These are phyloP conservation scores for Ahaetulla prasina DNA, from an alignment of 2,113 vertebrate genomes.

Conservation along the genomic window DNA sequence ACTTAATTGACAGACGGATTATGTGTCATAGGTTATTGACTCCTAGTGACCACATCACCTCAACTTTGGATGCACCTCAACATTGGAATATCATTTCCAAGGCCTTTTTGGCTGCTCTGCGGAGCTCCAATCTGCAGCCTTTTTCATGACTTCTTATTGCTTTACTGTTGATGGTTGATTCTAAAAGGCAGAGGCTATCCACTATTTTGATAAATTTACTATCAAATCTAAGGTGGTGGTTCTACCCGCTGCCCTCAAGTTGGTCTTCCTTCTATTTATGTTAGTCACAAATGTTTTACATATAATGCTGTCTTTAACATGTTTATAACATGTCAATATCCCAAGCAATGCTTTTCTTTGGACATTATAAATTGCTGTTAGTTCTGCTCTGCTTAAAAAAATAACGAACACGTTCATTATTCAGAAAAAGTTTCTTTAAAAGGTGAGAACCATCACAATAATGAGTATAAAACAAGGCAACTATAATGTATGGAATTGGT, in stretches of 20 bases:
- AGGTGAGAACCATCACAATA: not conserved
- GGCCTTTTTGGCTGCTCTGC: not conserved
- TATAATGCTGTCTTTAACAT: not conserved
- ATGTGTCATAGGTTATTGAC: not conserved
- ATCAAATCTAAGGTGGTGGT: not conserved
- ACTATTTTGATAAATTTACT: not conserved
- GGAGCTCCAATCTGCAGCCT: not conserved
- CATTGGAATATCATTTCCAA: not conserved
- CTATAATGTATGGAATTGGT: not conserved
- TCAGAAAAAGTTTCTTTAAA: not conserved
- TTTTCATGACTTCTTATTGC: not conserved
- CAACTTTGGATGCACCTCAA: not conserved
- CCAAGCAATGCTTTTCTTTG: not conserved
- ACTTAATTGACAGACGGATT: not conserved
- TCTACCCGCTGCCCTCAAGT: not conserved
- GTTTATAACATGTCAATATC: not conserved
- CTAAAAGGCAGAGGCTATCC: not conserved
- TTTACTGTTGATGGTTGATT: not conserved
- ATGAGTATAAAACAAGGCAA: not conserved
- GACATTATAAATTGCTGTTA: not conserved
- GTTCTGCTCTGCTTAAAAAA: not conserved
- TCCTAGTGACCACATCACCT: not conserved
- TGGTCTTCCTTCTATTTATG: not conserved
- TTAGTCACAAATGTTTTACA: not conserved
- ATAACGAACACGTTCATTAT: not conserved